These are phyloP conservation scores for Eunapius fragilis DNA, from an alignment of 37 sponge, comb jelly and placozoan species.

Conservation along the genomic window DNA sequence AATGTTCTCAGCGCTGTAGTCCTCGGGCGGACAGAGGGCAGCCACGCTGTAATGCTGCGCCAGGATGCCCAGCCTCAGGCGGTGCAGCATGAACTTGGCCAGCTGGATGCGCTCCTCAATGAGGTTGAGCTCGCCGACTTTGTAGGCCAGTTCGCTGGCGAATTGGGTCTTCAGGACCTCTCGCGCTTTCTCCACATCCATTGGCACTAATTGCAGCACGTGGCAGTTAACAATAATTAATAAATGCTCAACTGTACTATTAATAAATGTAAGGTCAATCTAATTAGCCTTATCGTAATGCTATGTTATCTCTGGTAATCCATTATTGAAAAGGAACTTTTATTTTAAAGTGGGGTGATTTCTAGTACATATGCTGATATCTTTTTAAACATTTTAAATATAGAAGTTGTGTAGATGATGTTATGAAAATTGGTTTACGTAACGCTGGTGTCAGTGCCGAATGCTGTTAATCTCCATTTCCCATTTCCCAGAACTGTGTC, in stretches of 20 bases:
- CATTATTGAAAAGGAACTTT: no score
- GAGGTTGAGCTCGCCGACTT: slow-evolving; percentile 40
- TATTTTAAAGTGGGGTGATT: no score
- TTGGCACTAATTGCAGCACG: background rate
- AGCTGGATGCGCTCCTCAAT: slow-evolving; percentile 59
- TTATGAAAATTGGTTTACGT: no score
- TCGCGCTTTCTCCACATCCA: background rate
- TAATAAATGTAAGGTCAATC: no score
- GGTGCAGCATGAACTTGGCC: slow-evolving; percentile 56
- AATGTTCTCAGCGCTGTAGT: slow-evolving; percentile 49
- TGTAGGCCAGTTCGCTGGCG: slow-evolving; percentile 38
- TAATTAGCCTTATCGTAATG: no score
- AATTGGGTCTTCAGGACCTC: slow-evolving; percentile 42
- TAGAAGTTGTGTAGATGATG: no score
- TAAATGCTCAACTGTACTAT: background rate
- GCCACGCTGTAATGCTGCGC: slow-evolving; percentile 50
- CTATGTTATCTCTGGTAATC: no score
- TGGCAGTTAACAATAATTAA: background rate
- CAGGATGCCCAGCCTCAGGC: slow-evolving; percentile 50
- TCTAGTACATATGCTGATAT: no score
- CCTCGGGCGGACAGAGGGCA: slow-evolving; percentile 33
- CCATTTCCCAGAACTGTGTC: no score
- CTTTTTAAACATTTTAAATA: no score
- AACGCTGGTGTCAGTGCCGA: no score
- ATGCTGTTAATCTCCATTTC: no score